Percentiles rank a stretch among this genome's conserved stretches.
phyloP scores from a whole-genome alignment of 2,888 invertebrate species.

The Anthophora plumipes region DNA sequence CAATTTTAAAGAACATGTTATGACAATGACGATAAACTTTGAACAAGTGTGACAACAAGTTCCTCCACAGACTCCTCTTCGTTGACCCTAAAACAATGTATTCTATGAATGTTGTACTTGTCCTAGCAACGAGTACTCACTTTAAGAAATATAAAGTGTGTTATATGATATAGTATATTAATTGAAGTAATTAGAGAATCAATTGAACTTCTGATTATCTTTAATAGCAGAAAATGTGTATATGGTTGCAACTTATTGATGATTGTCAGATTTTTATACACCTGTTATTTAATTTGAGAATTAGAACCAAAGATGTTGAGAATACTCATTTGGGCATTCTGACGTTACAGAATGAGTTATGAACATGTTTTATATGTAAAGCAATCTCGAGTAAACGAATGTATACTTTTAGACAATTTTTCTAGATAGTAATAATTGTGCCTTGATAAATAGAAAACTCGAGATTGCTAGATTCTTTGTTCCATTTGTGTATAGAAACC shows the following conservation, averaged over 20 bases:
- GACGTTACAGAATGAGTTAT: background rate
- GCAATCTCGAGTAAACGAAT: background rate
- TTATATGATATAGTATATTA: background rate
- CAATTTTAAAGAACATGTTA: too few species aligned
- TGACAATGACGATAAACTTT: background rate
- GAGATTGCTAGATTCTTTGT: background rate
- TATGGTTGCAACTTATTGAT: background rate
- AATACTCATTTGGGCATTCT: background rate
- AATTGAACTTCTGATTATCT: background rate
- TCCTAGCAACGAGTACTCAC: background rate
- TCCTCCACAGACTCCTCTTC: background rate
- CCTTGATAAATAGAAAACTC: background rate
- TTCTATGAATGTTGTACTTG: background rate
- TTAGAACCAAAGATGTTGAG: slow-evolving; percentile 3
- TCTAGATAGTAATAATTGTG: background rate
- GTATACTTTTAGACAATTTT: background rate
- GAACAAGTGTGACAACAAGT: background rate
- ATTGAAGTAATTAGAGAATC: background rate
- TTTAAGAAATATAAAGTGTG: background rate
- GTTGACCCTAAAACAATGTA: background rate
- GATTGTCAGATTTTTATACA: slow-evolving; percentile 6
- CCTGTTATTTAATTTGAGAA: slow-evolving; percentile 3
- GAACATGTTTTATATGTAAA: background rate
- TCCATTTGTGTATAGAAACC: slow-evolving; percentile 4
- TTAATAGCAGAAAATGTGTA: background rate